phyloP scores from a whole-genome alignment of 2,888 invertebrate genomes.

The Temnothorax ravouxi region DNA sequence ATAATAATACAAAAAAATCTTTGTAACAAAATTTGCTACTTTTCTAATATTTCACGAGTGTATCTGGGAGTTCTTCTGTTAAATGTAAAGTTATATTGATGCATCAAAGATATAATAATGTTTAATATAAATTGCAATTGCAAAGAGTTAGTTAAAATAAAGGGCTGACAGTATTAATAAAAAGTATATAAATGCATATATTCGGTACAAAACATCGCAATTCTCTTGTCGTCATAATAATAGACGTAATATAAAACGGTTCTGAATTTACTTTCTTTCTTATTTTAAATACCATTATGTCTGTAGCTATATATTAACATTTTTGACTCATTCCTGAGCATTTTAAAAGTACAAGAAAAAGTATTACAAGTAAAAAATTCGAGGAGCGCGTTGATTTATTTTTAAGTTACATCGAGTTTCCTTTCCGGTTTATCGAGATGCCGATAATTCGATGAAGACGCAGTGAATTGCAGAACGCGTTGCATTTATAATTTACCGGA shows the following conservation, averaged over 20 bases:
- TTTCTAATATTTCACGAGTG: conserved; percentile 3
- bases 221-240: not conserved
- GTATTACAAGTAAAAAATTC: conserved; percentile 7
- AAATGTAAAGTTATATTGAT: not conserved
- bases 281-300: not conserved
- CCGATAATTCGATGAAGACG: conserved; percentile 45
- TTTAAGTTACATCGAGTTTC: not conserved
- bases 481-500: conserved; percentile 49
- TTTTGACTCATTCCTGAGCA: not conserved
- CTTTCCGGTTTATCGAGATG: conserved; percentile 29
- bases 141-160: not conserved
- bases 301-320: not conserved
- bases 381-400: conserved; percentile 10
- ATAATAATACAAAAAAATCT: not conserved
- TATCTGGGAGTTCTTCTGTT: not conserved
- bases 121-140: not conserved
- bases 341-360: not conserved
- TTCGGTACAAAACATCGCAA: not conserved
- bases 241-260: not conserved
- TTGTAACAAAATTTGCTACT: not conserved
- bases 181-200: not conserved
- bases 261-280: not conserved
- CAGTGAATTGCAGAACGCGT: conserved; percentile 24
- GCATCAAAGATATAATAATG: not conserved
- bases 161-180: not conserved